A percentile compares a stretch with the other conserved stretches of the same genome.
These are phyloP conservation scores for Xerus rutilus DNA, from an alignment of 2,797 vertebrate species.

Conservation along the genomic window DNA sequence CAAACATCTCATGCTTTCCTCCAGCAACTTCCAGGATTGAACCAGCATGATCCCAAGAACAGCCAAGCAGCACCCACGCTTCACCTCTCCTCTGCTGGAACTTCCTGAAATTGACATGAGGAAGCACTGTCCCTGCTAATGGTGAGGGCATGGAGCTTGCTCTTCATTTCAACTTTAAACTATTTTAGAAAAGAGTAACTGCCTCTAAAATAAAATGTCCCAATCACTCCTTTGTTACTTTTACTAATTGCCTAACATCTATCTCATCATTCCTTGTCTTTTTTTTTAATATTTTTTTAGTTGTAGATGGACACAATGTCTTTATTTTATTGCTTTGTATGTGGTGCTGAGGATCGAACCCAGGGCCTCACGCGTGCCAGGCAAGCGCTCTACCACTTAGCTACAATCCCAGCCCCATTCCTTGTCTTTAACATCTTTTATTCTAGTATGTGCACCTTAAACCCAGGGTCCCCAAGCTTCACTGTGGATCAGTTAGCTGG, in stretches of 20 bases:
- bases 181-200: background rate
- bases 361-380: too few species aligned
- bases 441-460: background rate
- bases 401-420: too few species aligned
- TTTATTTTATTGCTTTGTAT: too few species aligned
- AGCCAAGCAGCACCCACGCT: conserved; percentile 12
- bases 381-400: too few species aligned
- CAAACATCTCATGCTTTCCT: conserved; percentile 85
- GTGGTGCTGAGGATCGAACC: too few species aligned
- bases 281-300: too few species aligned
- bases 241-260: background rate
- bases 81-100: background rate
- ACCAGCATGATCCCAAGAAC: conserved; percentile 83
- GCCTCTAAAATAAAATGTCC: conserved; percentile 25
- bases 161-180: conserved; percentile 21
- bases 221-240: background rate
- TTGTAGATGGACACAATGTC: too few species aligned
- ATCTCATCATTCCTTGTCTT: background rate
- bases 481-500: background rate
- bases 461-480: background rate
- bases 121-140: background rate
- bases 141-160: background rate
- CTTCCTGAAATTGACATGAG: conserved; percentile 38
- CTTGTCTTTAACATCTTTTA: background rate
- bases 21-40: conserved; percentile 74